phyloP scores from a whole-genome alignment of 2,888 invertebrate species.

The Andrena haemorrhoa region DNA sequence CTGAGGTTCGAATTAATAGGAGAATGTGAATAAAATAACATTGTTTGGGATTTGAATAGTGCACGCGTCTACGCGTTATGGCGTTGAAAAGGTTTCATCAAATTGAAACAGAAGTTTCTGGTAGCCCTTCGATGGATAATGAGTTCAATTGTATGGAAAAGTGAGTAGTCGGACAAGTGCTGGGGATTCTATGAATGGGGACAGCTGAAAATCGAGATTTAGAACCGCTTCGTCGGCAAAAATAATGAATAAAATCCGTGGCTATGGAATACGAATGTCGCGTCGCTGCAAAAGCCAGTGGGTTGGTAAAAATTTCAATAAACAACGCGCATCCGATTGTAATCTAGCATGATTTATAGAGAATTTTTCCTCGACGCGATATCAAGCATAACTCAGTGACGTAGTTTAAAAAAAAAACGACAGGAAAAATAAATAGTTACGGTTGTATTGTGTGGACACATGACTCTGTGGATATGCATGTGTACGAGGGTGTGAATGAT shows the following conservation, averaged over 20 bases:
- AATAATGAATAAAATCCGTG: constrained; percentile 23
- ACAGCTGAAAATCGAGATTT: constrained; percentile 13
- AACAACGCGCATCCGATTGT: constrained; percentile 46
- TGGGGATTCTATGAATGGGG: constrained; percentile 8
- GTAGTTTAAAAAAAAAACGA: neutral
- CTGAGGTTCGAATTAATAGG: too few relatives aligned
- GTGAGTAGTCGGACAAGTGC: neutral
- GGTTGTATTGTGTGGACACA: neutral
- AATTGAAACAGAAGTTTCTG: neutral
- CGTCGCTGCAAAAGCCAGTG: constrained; percentile 36
- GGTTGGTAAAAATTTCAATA: constrained; percentile 52
- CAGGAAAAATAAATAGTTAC: neutral
- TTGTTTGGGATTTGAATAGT: too few relatives aligned
- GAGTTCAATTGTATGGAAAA: neutral
- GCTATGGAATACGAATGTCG: constrained; percentile 5
- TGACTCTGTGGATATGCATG: too few relatives aligned
- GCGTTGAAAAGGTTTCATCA: too few relatives aligned
- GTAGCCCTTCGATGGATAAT: neutral
- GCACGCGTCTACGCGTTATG: too few relatives aligned
- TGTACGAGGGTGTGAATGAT: too few relatives aligned
- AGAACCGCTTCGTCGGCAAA: neutral
- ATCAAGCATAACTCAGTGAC: constrained; percentile 7
- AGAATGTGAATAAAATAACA: too few relatives aligned
- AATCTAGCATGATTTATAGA: constrained; percentile 46
- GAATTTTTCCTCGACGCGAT: constrained; percentile 23